These are phyloP conservation scores for Spheniscus mendiculus DNA, from an alignment of 2,113 vertebrate genomes.

Conservation along the genomic window DNA sequence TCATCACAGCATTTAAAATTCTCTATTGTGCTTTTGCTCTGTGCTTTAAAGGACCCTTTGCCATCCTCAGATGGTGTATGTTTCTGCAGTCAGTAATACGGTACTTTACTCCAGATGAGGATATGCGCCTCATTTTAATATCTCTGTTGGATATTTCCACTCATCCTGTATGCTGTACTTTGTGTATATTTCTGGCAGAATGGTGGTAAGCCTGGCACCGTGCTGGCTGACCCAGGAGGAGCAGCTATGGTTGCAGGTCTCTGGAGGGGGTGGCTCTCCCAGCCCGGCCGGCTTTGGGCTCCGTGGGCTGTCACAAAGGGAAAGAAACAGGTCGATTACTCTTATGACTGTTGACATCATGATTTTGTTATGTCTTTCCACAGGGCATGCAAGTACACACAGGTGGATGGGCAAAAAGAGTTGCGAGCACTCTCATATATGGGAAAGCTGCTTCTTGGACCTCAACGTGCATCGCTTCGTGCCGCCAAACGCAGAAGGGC, in stretches of 20 bases:
- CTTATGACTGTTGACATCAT: not conserved
- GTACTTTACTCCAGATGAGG: not conserved
- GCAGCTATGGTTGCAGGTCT: not conserved
- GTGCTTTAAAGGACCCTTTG: not conserved
- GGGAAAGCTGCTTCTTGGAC: not conserved
- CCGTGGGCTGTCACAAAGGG: rapidly evolving
- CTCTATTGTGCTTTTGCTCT: not conserved
- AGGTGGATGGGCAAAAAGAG: not conserved
- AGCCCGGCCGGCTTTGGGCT: rapidly evolving
- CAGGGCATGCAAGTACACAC: not conserved
- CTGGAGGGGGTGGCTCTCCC: not conserved
- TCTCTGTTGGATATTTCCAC: not conserved
- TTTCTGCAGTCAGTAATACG: not conserved
- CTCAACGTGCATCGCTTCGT: rapidly evolving
- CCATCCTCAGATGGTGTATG: rapidly evolving
- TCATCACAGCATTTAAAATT: not conserved
- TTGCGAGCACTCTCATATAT: not conserved
- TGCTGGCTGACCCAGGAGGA: not conserved
- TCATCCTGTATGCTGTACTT: not conserved
- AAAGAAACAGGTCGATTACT: not conserved
- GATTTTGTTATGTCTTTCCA: not conserved
- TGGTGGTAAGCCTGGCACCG: not conserved
- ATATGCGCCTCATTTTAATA: not conserved
- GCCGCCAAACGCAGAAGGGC: not conserved
- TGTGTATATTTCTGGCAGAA: not conserved